A percentile compares a stretch with the other conserved stretches of the same genome.
These are phyloP conservation scores for Andrena bucephala DNA, from an alignment of 2,888 invertebrate genomes.

Conservation along the genomic window DNA sequence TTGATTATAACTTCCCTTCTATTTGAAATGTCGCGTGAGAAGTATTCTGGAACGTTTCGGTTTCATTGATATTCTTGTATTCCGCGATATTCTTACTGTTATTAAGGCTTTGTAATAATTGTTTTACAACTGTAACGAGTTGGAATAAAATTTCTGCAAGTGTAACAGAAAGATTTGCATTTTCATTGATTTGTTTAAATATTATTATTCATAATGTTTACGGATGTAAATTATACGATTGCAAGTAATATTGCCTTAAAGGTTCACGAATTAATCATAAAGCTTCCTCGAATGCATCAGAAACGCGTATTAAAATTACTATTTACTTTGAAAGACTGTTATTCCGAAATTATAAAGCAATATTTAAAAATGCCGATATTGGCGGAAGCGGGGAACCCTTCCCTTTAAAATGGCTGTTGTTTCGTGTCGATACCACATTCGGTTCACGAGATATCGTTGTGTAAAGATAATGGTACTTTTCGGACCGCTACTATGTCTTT, in stretches of 20 bases:
- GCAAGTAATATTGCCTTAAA: too few species aligned
- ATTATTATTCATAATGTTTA: too few species aligned
- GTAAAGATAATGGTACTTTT: not conserved
- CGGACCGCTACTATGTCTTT: not conserved
- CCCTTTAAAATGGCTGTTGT: not conserved
- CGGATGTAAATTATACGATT: too few species aligned
- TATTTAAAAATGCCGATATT: too few species aligned
- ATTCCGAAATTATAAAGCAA: too few species aligned
- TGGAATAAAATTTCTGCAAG: too few species aligned
- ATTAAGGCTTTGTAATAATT: not conserved
- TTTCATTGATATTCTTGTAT: not conserved
- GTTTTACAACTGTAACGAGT: not conserved
- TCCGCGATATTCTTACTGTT: not conserved
- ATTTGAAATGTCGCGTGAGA: conserved; percentile 8
- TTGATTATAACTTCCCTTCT: not conserved
- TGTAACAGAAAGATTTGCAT: too few species aligned
- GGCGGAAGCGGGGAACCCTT: not conserved
- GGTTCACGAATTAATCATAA: not conserved
- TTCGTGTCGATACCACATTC: not conserved
- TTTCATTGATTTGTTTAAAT: too few species aligned
- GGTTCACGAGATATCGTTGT: conserved; percentile 2
- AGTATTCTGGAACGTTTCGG: conserved; percentile 7
- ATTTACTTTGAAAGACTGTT: too few species aligned
- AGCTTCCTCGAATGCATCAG: not conserved
- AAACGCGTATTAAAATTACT: too few species aligned